A percentile compares a stretch with the other conserved stretches of the same genome.
These are phyloP conservation scores for Ladona fulva DNA, from an alignment of 1,140 invertebrate genomes.

Conservation along the genomic window DNA sequence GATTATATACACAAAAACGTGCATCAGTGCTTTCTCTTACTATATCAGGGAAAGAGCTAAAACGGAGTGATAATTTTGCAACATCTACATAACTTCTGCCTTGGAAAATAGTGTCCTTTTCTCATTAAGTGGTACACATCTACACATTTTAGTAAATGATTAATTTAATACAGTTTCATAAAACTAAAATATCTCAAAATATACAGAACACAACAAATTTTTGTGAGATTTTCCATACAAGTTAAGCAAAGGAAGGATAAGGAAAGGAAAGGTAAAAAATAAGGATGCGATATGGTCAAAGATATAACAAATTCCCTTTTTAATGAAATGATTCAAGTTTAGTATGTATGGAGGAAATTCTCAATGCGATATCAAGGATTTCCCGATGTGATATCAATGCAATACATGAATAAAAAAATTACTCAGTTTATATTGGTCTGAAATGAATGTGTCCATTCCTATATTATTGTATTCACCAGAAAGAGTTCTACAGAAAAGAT, in stretches of 20 bases:
- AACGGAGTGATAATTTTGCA: background rate
- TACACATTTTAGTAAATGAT: background rate
- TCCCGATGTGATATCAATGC: no score
- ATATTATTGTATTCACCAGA: no score
- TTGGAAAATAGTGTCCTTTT: background rate
- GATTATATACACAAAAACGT: background rate
- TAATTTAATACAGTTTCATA: background rate
- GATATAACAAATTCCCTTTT: background rate
- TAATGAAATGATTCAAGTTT: no score
- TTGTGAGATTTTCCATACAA: background rate
- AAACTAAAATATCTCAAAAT: no score
- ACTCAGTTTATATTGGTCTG: no score
- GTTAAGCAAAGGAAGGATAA: background rate
- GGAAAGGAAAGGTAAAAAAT: background rate
- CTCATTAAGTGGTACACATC: background rate
- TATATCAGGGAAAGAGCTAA: background rate
- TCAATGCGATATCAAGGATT: no score
- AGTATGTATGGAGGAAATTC: no score
- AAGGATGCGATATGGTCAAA: conserved; percentile 2
- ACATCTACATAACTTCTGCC: background rate
- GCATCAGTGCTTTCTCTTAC: background rate
- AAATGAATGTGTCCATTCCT: no score
- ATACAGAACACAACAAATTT: no score
- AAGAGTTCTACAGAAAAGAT: no score
- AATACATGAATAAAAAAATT: no score